These are phyloP conservation scores for Gorsachius magnificus DNA, from an alignment of 2,797 vertebrate genomes.

Conservation along the genomic window DNA sequence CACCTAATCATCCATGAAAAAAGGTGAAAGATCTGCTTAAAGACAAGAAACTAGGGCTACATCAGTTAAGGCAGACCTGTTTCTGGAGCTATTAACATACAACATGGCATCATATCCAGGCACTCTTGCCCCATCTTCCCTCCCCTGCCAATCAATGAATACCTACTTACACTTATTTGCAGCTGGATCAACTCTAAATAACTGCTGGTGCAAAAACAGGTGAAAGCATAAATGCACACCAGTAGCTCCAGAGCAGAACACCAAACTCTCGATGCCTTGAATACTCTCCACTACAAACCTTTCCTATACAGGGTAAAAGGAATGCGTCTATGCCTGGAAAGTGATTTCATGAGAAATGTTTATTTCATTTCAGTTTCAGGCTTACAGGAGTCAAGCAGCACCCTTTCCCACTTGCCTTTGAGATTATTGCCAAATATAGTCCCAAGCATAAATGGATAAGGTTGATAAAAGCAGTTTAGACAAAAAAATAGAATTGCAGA, in stretches of 20 bases:
- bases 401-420: not conserved
- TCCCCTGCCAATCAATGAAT: not conserved
- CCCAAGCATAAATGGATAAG: not conserved
- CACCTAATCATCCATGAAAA: not conserved
- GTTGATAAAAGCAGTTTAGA: not conserved
- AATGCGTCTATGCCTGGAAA: not conserved
- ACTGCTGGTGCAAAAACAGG: not conserved
- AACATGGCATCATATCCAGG: not conserved
- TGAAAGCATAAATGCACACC: accelerated
- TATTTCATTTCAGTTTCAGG: not conserved
- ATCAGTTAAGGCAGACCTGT: not conserved
- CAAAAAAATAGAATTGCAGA: not conserved
- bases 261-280: not conserved
- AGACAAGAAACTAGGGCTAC: not conserved
- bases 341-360: not conserved
- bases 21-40: not conserved
- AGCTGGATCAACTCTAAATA: not conserved
- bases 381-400: not conserved
- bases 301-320: not conserved
- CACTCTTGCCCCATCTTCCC: not conserved
- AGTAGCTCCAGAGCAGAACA: not conserved
- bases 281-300: not conserved
- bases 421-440: not conserved
- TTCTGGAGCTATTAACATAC: not conserved
- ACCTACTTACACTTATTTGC: not conserved